Evolutionary conservation across 2,113 vertebrate genomes (phyloP).

Genomic region (Geococcyx californianus): DNA sequence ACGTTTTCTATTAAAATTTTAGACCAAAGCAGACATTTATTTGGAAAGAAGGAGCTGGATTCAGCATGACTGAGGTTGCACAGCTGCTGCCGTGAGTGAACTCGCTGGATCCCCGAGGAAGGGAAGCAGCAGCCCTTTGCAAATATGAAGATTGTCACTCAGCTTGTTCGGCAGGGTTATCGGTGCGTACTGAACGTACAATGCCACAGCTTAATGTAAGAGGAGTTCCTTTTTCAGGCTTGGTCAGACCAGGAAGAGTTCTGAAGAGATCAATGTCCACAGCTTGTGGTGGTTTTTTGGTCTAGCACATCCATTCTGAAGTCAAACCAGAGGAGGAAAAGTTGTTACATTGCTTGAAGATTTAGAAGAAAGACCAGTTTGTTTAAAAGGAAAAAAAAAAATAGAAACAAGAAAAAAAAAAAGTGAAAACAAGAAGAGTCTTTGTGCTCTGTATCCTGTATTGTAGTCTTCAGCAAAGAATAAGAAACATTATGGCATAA

Average conservation of each 20-base stretch:
- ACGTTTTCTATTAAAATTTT: background rate
- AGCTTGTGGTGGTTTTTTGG: background rate
- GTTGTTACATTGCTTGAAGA: background rate
- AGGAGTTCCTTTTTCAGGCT: background rate
- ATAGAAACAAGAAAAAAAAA: background rate
- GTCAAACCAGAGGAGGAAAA: background rate
- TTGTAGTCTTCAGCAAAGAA: background rate
- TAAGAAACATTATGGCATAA: background rate
- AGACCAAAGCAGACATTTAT: background rate
- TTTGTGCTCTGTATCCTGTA: background rate
- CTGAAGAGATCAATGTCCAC: background rate
- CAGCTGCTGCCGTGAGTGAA: background rate
- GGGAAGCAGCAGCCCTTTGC: background rate
- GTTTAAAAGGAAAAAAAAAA: background rate
- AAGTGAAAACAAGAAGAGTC: background rate
- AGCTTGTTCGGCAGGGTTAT: background rate
- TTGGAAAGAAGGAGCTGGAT: background rate
- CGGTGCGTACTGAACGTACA: background rate
- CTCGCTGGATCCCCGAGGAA: background rate
- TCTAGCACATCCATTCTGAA: background rate
- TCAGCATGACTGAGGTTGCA: background rate
- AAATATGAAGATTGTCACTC: background rate
- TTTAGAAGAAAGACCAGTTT: background rate
- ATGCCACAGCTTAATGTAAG: background rate
- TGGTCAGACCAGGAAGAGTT: background rate